Evolutionary conservation across 2,888 invertebrate genomes (phyloP), one percentile per base, ranked within the genome.

Genomic region (Tiphia femorata): DNA sequence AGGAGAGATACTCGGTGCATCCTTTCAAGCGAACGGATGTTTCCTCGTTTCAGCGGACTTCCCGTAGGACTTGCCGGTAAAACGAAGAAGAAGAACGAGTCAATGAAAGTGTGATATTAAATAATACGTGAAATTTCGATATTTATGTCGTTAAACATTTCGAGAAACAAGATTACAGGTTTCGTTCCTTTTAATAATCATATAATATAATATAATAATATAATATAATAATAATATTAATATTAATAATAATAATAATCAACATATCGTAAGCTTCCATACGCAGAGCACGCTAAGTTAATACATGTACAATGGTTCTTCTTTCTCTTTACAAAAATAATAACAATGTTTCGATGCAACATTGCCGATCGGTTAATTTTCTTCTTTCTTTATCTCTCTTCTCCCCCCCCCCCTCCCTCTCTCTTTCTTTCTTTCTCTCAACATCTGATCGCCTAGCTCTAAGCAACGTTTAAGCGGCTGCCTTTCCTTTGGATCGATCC

Each of bases 181-280:
- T 33, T 33, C 4, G 12, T 6, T 33, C 12, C 12, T 7, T 33
- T 4, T 33, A 33, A 33, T 33, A 33, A 33, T 6, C 25, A 14
- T 14, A 70, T 70, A 64, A 10, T 55, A 58, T 60, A 48, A 62
- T 67, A 69, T 70, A 65, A 67, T 65, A 40, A 33, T 52, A 53
- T 56, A 33, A 54, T 60, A 63, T 64, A 54, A 64, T 57, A 64
- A 57, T 55, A 58, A 59, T 60, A 57, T 61, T 54, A 56, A 62
- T 65, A 62, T 60, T 54, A 52, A 56, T 59, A 53, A 54, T 53
- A 46, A 38, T 54, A 49, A 80, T 80, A 77, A 73, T 77, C 74
- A 80, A 80, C 79, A 79, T 80, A 80, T 75, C 67, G 54, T 77
- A 81, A 79, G 79, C 77, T 80, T 78, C 71, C 73, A 76, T 75